Evolutionary conservation across 2,888 invertebrate genomes (phyloP).

Genomic region (Ophion slaviceki): DNA sequence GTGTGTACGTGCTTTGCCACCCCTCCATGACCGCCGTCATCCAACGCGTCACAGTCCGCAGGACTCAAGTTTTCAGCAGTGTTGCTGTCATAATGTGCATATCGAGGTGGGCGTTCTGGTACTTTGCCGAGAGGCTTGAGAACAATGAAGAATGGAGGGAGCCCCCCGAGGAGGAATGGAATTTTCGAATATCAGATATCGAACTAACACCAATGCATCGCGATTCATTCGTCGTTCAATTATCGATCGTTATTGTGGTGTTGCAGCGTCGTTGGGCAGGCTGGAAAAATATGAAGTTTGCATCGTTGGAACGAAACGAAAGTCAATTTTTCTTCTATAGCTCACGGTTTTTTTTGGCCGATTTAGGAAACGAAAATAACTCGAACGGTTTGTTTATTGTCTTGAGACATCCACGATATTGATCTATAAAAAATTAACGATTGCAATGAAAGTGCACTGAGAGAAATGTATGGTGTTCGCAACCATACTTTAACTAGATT

Average conservation of each 20-base stretch:
- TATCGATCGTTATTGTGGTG: not conserved
- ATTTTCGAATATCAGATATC: not conserved
- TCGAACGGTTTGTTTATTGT: too few species aligned
- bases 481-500: too few species aligned
- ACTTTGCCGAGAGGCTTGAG: constrained; percentile 2
- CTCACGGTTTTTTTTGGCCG: too few species aligned
- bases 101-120: constrained; percentile 10
- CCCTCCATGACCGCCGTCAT: not conserved
- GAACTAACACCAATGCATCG: not conserved
- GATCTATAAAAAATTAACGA: too few species aligned
- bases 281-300: too few species aligned
- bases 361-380: too few species aligned
- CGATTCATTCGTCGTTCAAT: not conserved
- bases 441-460: too few species aligned
- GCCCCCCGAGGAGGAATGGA: not conserved
- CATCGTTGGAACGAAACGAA: too few species aligned
- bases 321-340: too few species aligned
- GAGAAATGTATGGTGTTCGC: too few species aligned
- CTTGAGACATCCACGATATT: too few species aligned
- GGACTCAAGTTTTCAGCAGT: not conserved
- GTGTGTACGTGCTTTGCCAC: not conserved
- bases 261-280: not conserved
- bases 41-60: not conserved
- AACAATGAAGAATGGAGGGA: constrained; percentile 18
- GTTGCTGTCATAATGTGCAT: constrained; percentile 21